Conservation (phyloP, 1,140 invertebrate genomes). For the Helicoverpa zea region DNA sequence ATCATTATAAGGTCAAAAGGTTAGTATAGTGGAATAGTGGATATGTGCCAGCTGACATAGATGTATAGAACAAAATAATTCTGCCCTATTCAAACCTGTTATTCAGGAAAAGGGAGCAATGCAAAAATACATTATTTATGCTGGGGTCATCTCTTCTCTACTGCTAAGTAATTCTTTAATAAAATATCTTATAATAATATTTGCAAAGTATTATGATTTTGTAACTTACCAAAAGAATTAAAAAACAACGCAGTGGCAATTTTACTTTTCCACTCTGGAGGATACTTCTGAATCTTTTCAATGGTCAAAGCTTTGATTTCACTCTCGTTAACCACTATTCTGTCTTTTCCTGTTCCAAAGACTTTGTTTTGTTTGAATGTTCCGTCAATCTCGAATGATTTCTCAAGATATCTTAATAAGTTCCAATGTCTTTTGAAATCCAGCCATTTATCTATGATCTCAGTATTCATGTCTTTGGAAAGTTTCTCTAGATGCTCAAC, state of each 20-base stretch:
- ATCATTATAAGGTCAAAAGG: too few relatives aligned
- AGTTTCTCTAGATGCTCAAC: conserved; percentile 87
- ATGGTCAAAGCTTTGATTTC: conserved; percentile 84
- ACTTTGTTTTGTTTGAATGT: conserved; percentile 84
- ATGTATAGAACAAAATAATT: too few relatives aligned
- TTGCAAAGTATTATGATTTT: background rate
- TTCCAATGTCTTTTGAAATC: conserved; percentile 87
- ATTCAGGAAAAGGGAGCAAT: too few relatives aligned
- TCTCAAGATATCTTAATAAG: conserved; percentile 86
- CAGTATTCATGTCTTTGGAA: conserved; percentile 70
- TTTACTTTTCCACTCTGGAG: conserved; percentile 84
- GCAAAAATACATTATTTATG: too few relatives aligned
- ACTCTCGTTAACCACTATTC: conserved; percentile 81
- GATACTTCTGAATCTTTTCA: conserved; percentile 83
- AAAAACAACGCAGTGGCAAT: conserved; percentile 87
- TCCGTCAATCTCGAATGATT: conserved; percentile 84
- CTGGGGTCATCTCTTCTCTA: too few relatives aligned
- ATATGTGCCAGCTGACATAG: too few relatives aligned
- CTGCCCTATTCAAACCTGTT: too few relatives aligned
- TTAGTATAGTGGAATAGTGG: too few relatives aligned
- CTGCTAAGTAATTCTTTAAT: too few relatives aligned
- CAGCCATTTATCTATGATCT: conserved; percentile 79
- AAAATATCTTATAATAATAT: too few relatives aligned
- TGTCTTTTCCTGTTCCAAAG: conserved; percentile 78
- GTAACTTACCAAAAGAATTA: conserved; percentile 85